Conservation (phyloP, 2,113 vertebrate species). For the Hydrolagus affinis region DNA sequence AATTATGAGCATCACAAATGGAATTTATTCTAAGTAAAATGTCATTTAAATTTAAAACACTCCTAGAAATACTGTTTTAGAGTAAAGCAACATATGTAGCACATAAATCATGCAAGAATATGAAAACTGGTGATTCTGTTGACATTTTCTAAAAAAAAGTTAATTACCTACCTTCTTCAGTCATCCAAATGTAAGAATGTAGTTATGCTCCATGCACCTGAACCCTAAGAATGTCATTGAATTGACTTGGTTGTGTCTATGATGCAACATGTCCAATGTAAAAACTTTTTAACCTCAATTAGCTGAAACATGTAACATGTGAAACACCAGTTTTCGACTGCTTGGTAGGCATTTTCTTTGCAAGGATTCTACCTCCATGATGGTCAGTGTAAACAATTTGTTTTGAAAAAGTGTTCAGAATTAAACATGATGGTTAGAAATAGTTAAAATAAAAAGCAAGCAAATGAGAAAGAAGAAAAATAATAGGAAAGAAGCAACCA, state of each 20-base stretch:
- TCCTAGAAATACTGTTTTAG: neutral
- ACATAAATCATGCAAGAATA: slow-evolving; percentile 11
- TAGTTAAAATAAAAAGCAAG: no score
- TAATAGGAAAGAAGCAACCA: no score
- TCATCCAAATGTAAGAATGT: neutral
- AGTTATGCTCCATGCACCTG: neutral
- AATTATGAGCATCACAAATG: neutral
- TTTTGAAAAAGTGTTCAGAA: no score
- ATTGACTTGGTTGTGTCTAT: neutral
- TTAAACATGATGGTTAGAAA: no score
- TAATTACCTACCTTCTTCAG: neutral
- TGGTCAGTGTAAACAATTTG: no score
- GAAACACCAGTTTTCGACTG: no score
- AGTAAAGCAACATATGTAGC: slow-evolving; percentile 4
- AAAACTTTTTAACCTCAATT: neutral
- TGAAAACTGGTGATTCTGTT: neutral
- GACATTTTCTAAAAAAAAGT: neutral
- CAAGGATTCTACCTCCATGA: no score
- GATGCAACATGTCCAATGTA: neutral
- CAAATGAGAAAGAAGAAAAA: no score
- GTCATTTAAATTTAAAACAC: neutral
- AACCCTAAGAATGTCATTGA: neutral
- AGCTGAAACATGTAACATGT: neutral
- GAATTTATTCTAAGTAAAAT: neutral
- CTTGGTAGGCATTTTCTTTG: no score